phyloP scores from a whole-genome alignment of 1,140 invertebrate genomes.

The Drosophila ficusphila region DNA sequence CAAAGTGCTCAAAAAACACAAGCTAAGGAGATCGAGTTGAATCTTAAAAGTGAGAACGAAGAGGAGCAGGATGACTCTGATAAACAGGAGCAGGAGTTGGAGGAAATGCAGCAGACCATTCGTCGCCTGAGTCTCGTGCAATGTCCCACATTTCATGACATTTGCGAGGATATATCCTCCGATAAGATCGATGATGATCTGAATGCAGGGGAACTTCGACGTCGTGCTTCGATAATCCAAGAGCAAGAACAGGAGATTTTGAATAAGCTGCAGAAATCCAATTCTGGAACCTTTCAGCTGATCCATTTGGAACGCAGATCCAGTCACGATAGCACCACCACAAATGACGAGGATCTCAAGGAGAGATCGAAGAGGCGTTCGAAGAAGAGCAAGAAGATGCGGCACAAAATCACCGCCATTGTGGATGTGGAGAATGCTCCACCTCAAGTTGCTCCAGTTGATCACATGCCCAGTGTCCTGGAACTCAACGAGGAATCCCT shows the following conservation, averaged over 20 bases:
- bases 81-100: constrained; percentile 18
- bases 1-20: background rate
- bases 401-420: constrained; percentile 76
- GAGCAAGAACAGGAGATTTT: constrained; percentile 80
- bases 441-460: background rate
- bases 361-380: constrained; percentile 49
- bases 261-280: constrained; percentile 75
- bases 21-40: background rate
- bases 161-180: constrained; percentile 85
- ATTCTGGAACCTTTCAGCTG: constrained; percentile 70
- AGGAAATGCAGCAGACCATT: constrained; percentile 58
- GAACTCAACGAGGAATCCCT: constrained; percentile 53
- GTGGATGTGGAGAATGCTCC: constrained; percentile 70
- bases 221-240: constrained; percentile 79
- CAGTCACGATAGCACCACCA: constrained; percentile 71
- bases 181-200: constrained; percentile 85
- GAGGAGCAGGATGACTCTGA: constrained; percentile 18
- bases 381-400: constrained; percentile 67
- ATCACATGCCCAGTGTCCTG: constrained; percentile 58
- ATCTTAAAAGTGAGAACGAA: background rate
- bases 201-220: constrained; percentile 84
- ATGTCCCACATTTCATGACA: constrained; percentile 85
- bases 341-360: constrained; percentile 45
- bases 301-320: constrained; percentile 69
- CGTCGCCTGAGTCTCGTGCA: constrained; percentile 76